Evolutionary conservation across 2,113 vertebrate species (phyloP).

Genomic region (Rhinoderma darwinii): DNA sequence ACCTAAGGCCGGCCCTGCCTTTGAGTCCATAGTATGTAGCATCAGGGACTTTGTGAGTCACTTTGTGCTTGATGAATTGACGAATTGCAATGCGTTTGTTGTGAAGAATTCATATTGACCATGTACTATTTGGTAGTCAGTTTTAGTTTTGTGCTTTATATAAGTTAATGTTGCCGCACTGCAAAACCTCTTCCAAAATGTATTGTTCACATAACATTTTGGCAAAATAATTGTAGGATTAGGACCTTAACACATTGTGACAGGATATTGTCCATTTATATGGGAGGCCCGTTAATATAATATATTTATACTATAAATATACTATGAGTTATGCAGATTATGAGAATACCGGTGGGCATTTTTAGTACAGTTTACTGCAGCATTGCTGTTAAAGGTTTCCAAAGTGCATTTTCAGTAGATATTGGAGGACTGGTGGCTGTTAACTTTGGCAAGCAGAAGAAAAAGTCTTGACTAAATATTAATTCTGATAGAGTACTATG

Average conservation of each 20-base stretch:
- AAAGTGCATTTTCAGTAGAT: neutral
- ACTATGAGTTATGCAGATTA: neutral
- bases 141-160: neutral
- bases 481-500: too few species aligned
- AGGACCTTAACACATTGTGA: neutral
- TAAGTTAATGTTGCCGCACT: neutral
- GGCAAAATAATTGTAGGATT: neutral
- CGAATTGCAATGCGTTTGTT: too few species aligned
- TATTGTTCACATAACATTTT: neutral
- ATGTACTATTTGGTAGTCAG: too few species aligned
- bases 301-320: neutral
- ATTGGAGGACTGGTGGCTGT: neutral
- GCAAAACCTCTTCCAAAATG: neutral
- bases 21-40: too few species aligned
- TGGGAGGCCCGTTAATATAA: neutral
- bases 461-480: neutral
- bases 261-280: neutral
- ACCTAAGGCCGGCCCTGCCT: too few species aligned
- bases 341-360: neutral
- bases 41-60: too few species aligned
- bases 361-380: neutral
- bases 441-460: neutral
- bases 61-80: too few species aligned
- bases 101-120: too few species aligned
- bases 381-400: neutral